phyloP scores from a whole-genome alignment of 2,797 vertebrate genomes.

The Gobio occitaniae region DNA sequence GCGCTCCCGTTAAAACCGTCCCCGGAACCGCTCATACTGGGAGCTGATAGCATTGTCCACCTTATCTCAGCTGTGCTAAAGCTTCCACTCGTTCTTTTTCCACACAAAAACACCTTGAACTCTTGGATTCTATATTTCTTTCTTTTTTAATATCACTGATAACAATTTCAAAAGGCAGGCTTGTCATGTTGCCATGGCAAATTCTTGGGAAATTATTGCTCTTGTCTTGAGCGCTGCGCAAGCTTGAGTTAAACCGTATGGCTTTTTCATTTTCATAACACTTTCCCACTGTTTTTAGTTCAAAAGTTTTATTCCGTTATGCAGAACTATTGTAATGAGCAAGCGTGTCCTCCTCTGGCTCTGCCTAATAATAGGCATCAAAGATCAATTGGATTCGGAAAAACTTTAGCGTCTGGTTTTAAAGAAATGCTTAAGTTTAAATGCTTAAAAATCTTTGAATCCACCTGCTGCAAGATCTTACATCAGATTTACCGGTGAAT shows the following conservation, averaged over 20 bases:
- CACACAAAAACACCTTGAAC: constrained; percentile 19
- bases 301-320: neutral
- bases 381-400: neutral
- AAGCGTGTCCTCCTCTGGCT: too few species aligned
- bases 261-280: constrained; percentile 1
- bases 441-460: neutral
- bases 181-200: neutral
- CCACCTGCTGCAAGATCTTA: neutral
- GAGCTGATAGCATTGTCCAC: constrained; percentile 34
- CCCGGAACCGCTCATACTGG: neutral
- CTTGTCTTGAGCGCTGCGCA: neutral
- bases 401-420: neutral
- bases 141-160: constrained; percentile 1
- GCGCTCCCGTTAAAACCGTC: constrained; percentile 10
- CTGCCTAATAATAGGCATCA: neutral
- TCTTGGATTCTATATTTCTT: neutral
- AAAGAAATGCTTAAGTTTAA: neutral
- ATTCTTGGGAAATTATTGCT: neutral
- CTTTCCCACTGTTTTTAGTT: neutral
- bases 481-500: neutral
- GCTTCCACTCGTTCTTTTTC: neutral
- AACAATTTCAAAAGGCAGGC: constrained; percentile 9
- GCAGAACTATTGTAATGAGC: neutral
- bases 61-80: constrained; percentile 34
- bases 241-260: constrained; percentile 6